A percentile compares a stretch with the other conserved stretches of the same genome.
Conservation (phyloP, 1,140 invertebrate genomes). For the Triops cancriformis region DNA sequence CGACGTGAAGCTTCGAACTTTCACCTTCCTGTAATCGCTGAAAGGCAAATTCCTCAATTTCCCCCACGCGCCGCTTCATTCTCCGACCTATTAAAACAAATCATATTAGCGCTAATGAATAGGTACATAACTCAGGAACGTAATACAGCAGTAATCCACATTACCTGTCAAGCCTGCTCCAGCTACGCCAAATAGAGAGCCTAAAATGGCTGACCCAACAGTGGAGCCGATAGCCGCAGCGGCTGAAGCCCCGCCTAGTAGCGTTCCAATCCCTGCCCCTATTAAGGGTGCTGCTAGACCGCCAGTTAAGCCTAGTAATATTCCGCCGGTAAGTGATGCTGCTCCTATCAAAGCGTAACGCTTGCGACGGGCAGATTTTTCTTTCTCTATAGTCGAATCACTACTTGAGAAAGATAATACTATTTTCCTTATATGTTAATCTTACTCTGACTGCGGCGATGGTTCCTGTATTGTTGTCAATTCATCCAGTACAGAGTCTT, state of each 20-base stretch:
- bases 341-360: conserved; percentile 54
- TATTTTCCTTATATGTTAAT: not conserved
- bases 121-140: not conserved
- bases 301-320: conserved; percentile 55
- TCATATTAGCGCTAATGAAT: not conserved
- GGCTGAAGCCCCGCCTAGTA: conserved; percentile 45
- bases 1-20: conserved; percentile 50
- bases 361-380: conserved; percentile 49
- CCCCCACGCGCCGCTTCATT: conserved; percentile 61
- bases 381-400: conserved; percentile 36
- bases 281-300: conserved; percentile 59
- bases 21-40: conserved; percentile 43
- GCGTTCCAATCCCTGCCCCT: conserved; percentile 51
- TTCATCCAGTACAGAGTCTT: not conserved
- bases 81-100: conserved; percentile 48
- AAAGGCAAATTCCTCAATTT: conserved; percentile 62
- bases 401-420: not conserved
- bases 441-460: not conserved
- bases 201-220: conserved; percentile 54
- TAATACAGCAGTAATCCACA: too few species aligned
- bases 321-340: conserved; percentile 55
- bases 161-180: conserved; percentile 55
- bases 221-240: conserved; percentile 51
- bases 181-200: conserved; percentile 58
- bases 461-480: not conserved